phyloP scores from a whole-genome alignment of 2,888 invertebrate species.

The Mechanitis mazaeus region DNA sequence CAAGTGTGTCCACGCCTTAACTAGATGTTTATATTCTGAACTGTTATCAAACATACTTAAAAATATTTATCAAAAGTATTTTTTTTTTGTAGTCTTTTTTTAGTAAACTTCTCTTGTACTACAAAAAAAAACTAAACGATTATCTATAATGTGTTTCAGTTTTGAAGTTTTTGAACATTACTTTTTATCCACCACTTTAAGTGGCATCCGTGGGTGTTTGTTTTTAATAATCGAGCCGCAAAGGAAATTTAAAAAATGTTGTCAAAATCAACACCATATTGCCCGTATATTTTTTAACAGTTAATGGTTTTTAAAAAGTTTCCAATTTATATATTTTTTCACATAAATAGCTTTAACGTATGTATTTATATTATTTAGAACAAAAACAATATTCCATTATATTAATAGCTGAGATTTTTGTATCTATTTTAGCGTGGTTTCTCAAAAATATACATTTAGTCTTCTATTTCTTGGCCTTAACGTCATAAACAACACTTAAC shows the following conservation, averaged over 20 bases:
- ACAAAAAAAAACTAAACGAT: not conserved
- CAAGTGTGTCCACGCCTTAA: not conserved
- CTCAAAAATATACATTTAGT: not conserved
- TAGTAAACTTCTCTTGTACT: not conserved
- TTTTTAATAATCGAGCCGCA: conserved; percentile 55
- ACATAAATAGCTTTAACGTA: no score
- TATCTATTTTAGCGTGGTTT: no score
- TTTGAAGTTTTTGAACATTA: conserved; percentile 22
- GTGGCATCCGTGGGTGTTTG: conserved; percentile 44
- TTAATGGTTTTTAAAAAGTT: not conserved
- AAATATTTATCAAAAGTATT: not conserved
- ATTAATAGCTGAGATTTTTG: no score
- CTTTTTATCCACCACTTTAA: conserved; percentile 20
- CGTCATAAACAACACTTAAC: conserved; percentile 26
- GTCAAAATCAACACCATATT: conserved; percentile 57
- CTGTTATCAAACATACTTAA: not conserved
- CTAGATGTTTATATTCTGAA: not conserved
- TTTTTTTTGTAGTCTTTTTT: not conserved
- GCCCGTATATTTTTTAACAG: conserved; percentile 13
- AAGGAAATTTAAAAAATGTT: conserved; percentile 48
- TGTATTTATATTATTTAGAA: no score
- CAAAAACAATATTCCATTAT: no score
- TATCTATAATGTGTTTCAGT: conserved; percentile 23
- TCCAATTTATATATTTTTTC: no score
- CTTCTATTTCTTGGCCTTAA: conserved; percentile 2